Evolutionary conservation across 2,888 invertebrate genomes (phyloP).

Genomic region (Lamellibrachia satsuma): DNA sequence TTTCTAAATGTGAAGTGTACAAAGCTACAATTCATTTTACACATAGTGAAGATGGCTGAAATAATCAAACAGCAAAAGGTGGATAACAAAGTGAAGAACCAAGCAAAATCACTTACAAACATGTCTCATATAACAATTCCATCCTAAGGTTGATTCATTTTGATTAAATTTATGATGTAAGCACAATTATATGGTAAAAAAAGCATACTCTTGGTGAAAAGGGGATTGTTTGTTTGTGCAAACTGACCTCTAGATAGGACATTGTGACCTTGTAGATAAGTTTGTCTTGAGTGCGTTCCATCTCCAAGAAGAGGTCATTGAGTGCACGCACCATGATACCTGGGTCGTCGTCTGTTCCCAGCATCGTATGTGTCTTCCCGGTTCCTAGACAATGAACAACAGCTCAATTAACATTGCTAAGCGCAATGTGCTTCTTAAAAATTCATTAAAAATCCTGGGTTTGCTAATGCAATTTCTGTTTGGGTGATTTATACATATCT

Average conservation of each 20-base stretch:
- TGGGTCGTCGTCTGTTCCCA: constrained; percentile 74
- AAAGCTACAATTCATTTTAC: too few species aligned
- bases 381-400: constrained; percentile 70
- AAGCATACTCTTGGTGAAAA: not conserved
- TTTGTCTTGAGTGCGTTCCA: constrained; percentile 71
- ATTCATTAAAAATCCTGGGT: too few species aligned
- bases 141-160: too few species aligned
- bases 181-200: too few species aligned
- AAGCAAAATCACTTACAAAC: not conserved
- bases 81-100: not conserved
- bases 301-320: constrained; percentile 81
- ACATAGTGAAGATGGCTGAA: too few species aligned
- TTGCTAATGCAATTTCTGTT: too few species aligned
- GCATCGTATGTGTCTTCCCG: constrained; percentile 93
- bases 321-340: constrained; percentile 89
- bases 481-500: too few species aligned
- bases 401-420: not conserved
- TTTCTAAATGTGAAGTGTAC: too few species aligned
- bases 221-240: not conserved
- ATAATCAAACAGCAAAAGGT: not conserved
- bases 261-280: constrained; percentile 72
- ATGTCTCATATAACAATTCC: not conserved
- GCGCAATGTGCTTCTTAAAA: too few species aligned
- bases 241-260: constrained; percentile 83
- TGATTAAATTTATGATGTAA: too few species aligned